Base-by-base conservation (phyloP, 1,140 invertebrate species). In the Tetramorium simillimum region DNA sequence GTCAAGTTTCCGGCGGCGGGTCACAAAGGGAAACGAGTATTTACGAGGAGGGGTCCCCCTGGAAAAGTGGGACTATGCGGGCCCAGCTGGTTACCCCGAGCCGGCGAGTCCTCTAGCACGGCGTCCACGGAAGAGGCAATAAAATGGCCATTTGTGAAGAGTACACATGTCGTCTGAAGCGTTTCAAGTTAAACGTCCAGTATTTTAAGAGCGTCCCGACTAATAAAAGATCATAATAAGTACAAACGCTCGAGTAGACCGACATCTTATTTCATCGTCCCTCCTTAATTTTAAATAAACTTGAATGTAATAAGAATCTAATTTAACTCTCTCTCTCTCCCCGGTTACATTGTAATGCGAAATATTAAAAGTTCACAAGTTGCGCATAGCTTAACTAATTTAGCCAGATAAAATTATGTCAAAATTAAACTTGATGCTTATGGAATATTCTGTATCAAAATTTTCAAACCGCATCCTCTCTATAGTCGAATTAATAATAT, bases 11-110 rank as follows among this genome's bases (percentile, higher is more conserved):
- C 69, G 80, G 80, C 69, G 67, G 16, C 63, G n/a, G 37, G 3
- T 60, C 60, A 37, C 46, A 82, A 82, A 73, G 58, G 21, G 75
- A 58, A 40, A 53, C 46, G 76, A n/a, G 51, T 56, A 46, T 60
- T 73, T 75, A 84, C 18, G 69, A 69, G n/a, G 18, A n/a, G 14
- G 21, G 6, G 12, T 0, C 14, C 33, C 43, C 2, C 18, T 51
- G 12, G 40, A 18, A 60, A 86, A 89, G 86, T 62, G 73, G 80
- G 60, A 56, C 65, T 40, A 86, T 89, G 88, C 88, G 88, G 88
- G 88, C 75, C 43, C 88, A 89, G 87, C 82, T 89, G 12, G 16
- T 60, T 62, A 40, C 60, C 49, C 28, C 12, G 56, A 63, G n/a
- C n/a, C 18, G 40, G 46, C 46, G 46, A 75, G 77, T 53, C 33